Percentiles rank a stretch among this genome's conserved stretches.
Conservation (phyloP, 1,140 invertebrate species). For the Drosophila subpulchrella region DNA sequence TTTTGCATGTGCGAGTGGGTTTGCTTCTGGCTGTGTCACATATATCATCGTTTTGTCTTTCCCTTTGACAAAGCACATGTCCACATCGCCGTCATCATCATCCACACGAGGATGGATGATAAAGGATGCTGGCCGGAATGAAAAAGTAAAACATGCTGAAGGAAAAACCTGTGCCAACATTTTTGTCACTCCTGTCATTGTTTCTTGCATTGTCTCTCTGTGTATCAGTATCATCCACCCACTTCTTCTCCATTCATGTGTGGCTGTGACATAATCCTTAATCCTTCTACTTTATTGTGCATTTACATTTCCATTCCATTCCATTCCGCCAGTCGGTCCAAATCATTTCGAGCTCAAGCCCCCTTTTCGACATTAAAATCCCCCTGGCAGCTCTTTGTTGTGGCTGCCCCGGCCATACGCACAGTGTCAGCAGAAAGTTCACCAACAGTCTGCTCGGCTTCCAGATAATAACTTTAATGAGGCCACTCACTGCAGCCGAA, state of each 20-base stretch:
- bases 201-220: constrained; percentile 44
- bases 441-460: constrained; percentile 16
- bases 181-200: constrained; percentile 56
- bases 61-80: constrained; percentile 57
- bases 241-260: neutral
- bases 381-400: constrained; percentile 12
- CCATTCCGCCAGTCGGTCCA: constrained; percentile 36
- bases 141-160: constrained; percentile 21
- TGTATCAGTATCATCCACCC: neutral
- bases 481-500: constrained; percentile 31
- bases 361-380: constrained; percentile 17
- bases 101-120: constrained; percentile 29
- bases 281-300: constrained; percentile 65
- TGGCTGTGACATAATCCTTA: constrained; percentile 61
- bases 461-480: constrained; percentile 47
- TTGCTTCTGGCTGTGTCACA: constrained; percentile 52
- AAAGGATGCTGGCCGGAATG: constrained; percentile 32
- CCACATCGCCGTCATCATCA: constrained; percentile 36
- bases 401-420: constrained; percentile 16
- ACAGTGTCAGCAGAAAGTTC: constrained; percentile 53
- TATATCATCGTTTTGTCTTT: constrained; percentile 46
- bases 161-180: constrained; percentile 59
- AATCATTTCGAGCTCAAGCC: constrained; percentile 19
- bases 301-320: constrained; percentile 52
- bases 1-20: constrained; percentile 8